Evolutionary conservation across 1,140 invertebrate genomes (phyloP).

Genomic region (Diachasma alloeum): DNA sequence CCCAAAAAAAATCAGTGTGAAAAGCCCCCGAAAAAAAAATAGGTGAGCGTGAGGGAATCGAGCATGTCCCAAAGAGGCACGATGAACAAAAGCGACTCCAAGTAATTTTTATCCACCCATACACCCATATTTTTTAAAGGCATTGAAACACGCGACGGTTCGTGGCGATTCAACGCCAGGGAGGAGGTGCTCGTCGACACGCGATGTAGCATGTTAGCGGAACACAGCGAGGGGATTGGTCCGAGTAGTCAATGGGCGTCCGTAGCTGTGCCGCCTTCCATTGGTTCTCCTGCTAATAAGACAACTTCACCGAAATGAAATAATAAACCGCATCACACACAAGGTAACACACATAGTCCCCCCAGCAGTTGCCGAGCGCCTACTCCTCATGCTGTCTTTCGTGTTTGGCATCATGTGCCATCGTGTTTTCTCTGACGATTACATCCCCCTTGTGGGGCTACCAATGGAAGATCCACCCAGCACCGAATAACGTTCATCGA

Average conservation of each 20-base stretch:
- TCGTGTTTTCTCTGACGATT: slow-evolving; percentile 1
- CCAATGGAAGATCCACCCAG: background rate
- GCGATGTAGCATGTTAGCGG: slow-evolving; percentile 59
- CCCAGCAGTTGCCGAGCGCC: background rate
- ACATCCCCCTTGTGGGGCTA: slow-evolving; percentile 11
- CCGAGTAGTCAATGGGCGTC: slow-evolving; percentile 51
- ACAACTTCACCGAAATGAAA: slow-evolving; percentile 59
- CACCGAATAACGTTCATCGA: background rate
- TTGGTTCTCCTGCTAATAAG: slow-evolving; percentile 60
- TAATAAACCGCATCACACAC: slow-evolving; percentile 54
- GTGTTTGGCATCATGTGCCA: slow-evolving; percentile 7
- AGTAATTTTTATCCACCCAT: background rate
- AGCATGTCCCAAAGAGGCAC: slow-evolving; percentile 13
- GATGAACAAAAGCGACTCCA: slow-evolving; percentile 15
- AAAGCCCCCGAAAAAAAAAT: background rate
- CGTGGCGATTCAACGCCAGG: slow-evolving; percentile 41
- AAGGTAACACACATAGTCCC: background rate
- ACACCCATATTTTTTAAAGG: slow-evolving; percentile 22
- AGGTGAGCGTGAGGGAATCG: background rate
- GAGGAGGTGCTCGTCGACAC: slow-evolving; percentile 62
- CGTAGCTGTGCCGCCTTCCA: slow-evolving; percentile 51
- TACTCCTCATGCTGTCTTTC: background rate
- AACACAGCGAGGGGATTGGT: slow-evolving; percentile 50
- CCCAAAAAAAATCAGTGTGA: background rate
- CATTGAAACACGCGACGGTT: slow-evolving; percentile 32